Percentiles rank a stretch among this genome's conserved stretches.
Conservation (phyloP, 2,113 vertebrate genomes). For the Pedionomus torquatus region DNA sequence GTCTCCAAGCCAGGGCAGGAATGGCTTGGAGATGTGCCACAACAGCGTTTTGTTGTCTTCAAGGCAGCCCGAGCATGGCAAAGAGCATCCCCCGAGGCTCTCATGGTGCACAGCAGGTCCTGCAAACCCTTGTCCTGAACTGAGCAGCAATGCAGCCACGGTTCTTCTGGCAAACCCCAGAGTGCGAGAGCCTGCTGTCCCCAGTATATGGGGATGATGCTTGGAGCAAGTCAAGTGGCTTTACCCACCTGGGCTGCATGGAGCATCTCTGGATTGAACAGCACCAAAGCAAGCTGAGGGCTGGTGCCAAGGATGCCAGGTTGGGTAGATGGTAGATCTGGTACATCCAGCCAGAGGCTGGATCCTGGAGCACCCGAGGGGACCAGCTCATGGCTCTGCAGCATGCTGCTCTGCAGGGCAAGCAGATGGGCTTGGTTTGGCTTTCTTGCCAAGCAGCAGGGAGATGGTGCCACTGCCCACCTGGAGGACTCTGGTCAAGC, state of each 20-base stretch:
- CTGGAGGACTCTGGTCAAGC: too few relatives aligned
- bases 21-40: not conserved
- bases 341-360: accelerated
- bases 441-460: not conserved
- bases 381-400: not conserved
- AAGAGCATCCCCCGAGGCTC: not conserved
- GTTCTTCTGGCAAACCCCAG: not conserved
- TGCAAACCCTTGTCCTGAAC: accelerated
- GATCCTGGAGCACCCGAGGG: not conserved
- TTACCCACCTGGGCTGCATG: not conserved
- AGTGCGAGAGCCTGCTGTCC: too few relatives aligned
- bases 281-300: not conserved
- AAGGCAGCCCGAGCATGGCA: not conserved
- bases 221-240: not conserved
- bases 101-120: not conserved
- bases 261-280: not conserved
- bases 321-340: too few relatives aligned
- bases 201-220: accelerated
- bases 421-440: not conserved
- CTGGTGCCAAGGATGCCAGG: accelerated
- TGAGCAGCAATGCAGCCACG: not conserved
- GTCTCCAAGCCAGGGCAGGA: not conserved
- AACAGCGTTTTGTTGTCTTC: not conserved
- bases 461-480: not conserved
- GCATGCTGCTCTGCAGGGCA: too few relatives aligned